These are phyloP conservation scores for Mongoloraphidia duomilia DNA, from an alignment of 2,888 invertebrate genomes.

Conservation along the genomic window DNA sequence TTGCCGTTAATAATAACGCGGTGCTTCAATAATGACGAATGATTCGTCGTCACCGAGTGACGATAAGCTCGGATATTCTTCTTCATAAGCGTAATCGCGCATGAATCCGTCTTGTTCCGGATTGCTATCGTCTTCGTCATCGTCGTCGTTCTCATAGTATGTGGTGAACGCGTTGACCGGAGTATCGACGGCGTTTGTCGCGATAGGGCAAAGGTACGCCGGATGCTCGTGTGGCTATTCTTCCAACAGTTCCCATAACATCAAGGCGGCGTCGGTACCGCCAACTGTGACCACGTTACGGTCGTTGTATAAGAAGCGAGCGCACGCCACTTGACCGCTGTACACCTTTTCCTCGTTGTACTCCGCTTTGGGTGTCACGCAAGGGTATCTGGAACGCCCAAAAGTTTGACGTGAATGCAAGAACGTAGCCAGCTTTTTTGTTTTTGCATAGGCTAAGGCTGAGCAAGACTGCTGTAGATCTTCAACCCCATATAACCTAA, in stretches of 20 bases:
- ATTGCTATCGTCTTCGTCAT: too few species aligned
- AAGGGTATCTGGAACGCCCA: constrained; percentile 52
- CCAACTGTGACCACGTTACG: constrained; percentile 73
- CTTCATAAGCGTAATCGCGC: too few species aligned
- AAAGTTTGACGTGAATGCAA: not conserved
- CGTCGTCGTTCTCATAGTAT: too few species aligned
- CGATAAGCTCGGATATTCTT: too few species aligned
- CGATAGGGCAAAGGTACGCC: constrained; percentile 1
- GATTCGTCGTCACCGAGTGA: too few species aligned
- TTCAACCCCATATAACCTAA: too few species aligned
- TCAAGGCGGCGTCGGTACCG: constrained; percentile 74
- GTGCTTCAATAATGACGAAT: too few species aligned
- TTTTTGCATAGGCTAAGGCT: too few species aligned
- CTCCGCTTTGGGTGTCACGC: constrained; percentile 71
- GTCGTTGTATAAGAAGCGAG: constrained; percentile 76
- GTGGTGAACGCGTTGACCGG: not conserved
- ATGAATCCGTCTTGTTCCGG: too few species aligned
- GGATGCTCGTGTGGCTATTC: constrained; percentile 41
- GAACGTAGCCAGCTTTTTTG: too few species aligned
- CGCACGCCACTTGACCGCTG: constrained; percentile 64
- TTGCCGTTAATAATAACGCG: too few species aligned
- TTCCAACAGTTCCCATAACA: constrained; percentile 81
- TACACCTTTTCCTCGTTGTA: constrained; percentile 81
- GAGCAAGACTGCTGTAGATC: too few species aligned
- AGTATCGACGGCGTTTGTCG: not conserved